phyloP scores from a whole-genome alignment of 2,113 vertebrate species.

The Emberiza fucata region DNA sequence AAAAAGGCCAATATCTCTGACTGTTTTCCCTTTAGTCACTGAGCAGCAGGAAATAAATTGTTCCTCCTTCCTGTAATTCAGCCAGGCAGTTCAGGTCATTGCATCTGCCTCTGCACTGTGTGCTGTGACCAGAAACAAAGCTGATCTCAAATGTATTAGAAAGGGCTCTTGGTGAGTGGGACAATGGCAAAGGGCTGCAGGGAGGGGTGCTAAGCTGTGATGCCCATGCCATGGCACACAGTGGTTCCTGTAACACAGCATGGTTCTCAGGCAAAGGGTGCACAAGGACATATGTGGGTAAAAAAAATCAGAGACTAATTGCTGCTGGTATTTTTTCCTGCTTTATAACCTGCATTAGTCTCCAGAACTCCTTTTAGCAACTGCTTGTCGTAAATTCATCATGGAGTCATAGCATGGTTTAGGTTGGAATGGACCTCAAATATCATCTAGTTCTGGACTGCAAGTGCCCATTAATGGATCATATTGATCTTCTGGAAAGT shows the following conservation, averaged over 20 bases:
- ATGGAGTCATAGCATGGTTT: background rate
- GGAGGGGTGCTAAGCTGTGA: background rate
- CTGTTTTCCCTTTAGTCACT: background rate
- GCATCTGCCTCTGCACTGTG: background rate
- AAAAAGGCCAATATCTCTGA: background rate
- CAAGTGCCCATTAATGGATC: background rate
- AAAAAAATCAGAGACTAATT: background rate
- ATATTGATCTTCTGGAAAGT: background rate
- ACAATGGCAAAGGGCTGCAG: background rate
- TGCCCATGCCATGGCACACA: background rate
- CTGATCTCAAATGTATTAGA: background rate
- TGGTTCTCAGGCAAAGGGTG: background rate
- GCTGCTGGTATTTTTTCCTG: background rate
- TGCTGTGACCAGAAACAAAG: background rate
- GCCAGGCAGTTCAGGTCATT: background rate
- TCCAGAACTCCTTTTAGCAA: background rate
- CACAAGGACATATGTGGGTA: background rate
- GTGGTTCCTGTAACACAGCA: background rate
- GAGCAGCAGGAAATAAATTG: slow-evolving; percentile 22
- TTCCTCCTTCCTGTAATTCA: background rate
- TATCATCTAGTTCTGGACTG: background rate
- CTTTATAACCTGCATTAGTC: background rate
- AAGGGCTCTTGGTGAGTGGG: background rate
- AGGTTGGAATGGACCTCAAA: background rate
- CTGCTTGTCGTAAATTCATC: background rate